Evolutionary conservation across 2,888 invertebrate species (phyloP).

Genomic region (Ichneumon xanthorius): DNA sequence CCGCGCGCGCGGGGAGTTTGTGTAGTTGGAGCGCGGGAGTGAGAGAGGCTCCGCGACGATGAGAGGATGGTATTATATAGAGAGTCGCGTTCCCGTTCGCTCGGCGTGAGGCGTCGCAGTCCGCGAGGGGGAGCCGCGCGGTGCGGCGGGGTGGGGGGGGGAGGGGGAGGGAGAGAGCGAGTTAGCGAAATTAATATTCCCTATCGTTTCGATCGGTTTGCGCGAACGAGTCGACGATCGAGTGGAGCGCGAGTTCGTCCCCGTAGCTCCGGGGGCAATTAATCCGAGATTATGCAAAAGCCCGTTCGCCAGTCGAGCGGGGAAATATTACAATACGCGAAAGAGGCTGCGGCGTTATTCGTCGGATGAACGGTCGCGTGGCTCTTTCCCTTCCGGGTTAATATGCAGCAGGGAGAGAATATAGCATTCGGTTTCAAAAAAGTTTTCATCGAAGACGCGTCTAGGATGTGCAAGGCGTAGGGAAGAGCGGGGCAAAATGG

Average conservation of each 20-base stretch:
- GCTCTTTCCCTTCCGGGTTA: neutral
- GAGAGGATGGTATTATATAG: slow-evolving; percentile 45
- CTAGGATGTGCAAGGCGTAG: too few relatives aligned
- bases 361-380: slow-evolving; percentile 41
- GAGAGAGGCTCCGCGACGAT: slow-evolving; percentile 50
- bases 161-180: slow-evolving; percentile 68
- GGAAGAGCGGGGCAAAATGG: too few relatives aligned
- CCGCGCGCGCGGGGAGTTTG: slow-evolving; percentile 47
- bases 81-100: slow-evolving; percentile 11
- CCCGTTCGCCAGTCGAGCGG: slow-evolving; percentile 27
- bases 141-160: neutral
- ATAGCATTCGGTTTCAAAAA: neutral
- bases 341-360: slow-evolving; percentile 48
- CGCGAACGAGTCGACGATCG: slow-evolving; percentile 68
- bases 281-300: slow-evolving; percentile 66
- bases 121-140: slow-evolving; percentile 23
- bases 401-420: slow-evolving; percentile 3
- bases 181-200: slow-evolving; percentile 79
- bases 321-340: slow-evolving; percentile 50
- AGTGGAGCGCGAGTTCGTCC: slow-evolving; percentile 39
- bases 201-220: slow-evolving; percentile 74
- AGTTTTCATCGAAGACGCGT: too few relatives aligned
- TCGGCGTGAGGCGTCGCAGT: slow-evolving; percentile 53
- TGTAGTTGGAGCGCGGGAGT: slow-evolving; percentile 39
- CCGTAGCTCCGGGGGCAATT: slow-evolving; percentile 54